Evolutionary conservation across 2,888 invertebrate genomes (phyloP).

Genomic region (Hirtodrosophila trivittata): DNA sequence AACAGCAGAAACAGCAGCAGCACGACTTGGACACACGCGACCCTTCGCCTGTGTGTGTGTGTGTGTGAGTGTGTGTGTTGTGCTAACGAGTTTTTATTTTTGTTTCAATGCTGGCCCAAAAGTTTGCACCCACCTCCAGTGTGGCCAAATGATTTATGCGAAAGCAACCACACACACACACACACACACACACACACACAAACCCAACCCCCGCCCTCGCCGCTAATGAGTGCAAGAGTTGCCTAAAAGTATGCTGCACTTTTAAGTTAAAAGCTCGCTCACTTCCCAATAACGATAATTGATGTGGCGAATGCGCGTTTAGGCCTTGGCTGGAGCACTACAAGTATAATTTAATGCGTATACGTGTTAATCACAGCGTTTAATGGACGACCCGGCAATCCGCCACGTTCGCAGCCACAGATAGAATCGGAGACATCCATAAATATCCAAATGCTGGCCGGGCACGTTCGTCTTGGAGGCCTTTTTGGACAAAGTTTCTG

Average conservation of each 20-base stretch:
- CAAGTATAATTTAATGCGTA: conserved; percentile 68
- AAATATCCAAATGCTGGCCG: conserved; percentile 61
- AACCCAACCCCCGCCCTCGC: conserved; percentile 10
- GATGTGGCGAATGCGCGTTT: conserved; percentile 56
- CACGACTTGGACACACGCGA: conserved; percentile 31
- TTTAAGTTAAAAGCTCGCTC: conserved; percentile 22
- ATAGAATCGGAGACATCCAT: conserved; percentile 53
- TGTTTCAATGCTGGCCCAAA: conserved; percentile 59
- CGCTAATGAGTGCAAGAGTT: conserved; percentile 12
- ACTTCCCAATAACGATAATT: conserved; percentile 64
- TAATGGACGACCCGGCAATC: conserved; percentile 61
- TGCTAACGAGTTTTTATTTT: conserved; percentile 78
- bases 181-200: conserved; percentile 1
- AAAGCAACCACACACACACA: conserved; percentile 17
- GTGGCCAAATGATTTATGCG: conserved; percentile 80
- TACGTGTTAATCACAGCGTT: conserved; percentile 80
- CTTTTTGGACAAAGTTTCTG: conserved; percentile 38
- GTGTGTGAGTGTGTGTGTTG: conserved; percentile 3
- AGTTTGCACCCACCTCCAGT: conserved; percentile 53
- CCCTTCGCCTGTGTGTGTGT: conserved; percentile 6
- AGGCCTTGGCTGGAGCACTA: conserved; percentile 34
- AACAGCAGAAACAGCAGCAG: conserved; percentile 11
- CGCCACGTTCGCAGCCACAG: conserved; percentile 36
- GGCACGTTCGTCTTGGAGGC: conserved; percentile 57
- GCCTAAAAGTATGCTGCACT: conserved; percentile 48